phyloP scores from a whole-genome alignment of 2,797 vertebrate genomes.

The Chrysocyon brachyurus region DNA sequence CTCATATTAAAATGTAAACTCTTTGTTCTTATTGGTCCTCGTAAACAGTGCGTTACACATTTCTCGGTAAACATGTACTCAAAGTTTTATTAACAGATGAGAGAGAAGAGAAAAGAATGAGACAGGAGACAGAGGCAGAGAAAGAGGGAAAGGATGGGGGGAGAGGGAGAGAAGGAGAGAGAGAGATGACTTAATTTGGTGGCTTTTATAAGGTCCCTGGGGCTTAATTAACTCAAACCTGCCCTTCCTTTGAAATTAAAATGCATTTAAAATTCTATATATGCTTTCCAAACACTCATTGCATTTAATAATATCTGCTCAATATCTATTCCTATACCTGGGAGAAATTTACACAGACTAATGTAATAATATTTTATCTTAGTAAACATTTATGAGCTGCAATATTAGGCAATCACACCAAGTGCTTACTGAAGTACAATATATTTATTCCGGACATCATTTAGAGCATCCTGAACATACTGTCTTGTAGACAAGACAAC shows the following conservation, averaged over 20 bases:
- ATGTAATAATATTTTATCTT: conserved; percentile 75
- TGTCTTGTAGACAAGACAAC: conserved; percentile 46
- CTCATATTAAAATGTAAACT: conserved; percentile 14
- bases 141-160: neutral
- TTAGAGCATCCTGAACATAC: conserved; percentile 53
- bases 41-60: neutral
- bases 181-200: conserved; percentile 35
- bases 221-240: conserved; percentile 76
- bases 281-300: conserved; percentile 68
- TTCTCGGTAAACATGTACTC: neutral
- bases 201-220: conserved; percentile 45
- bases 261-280: conserved; percentile 64
- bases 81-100: neutral
- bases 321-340: conserved; percentile 75
- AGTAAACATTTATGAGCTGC: conserved; percentile 78
- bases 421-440: conserved; percentile 73
- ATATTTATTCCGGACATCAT: conserved; percentile 56
- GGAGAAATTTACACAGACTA: conserved; percentile 78
- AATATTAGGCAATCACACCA: conserved; percentile 69
- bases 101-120: too few relatives aligned
- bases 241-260: conserved; percentile 79
- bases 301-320: conserved; percentile 70
- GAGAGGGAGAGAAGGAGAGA: neutral
- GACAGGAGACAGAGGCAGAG: neutral
- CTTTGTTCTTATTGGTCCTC: neutral